Conservation (phyloP, 2,113 vertebrate species). For the Anoplopoma fimbria region DNA sequence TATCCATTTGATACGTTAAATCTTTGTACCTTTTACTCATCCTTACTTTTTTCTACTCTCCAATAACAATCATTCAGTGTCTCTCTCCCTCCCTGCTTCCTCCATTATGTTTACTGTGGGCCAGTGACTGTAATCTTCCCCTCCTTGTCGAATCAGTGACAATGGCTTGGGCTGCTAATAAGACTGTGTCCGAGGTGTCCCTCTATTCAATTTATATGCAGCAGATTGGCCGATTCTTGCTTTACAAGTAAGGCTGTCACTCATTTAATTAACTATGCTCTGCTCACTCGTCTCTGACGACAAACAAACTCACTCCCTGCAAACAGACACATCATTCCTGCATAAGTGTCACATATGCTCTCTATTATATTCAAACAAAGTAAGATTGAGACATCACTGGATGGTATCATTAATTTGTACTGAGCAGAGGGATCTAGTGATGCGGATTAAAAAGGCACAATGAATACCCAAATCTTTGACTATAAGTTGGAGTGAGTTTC, state of each 20-base stretch:
- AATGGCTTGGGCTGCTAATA: constrained; percentile 56
- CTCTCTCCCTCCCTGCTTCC: neutral
- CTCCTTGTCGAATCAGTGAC: constrained; percentile 75
- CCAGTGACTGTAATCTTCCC: constrained; percentile 35
- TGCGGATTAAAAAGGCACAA: neutral
- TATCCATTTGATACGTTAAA: neutral
- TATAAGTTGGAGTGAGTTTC: neutral
- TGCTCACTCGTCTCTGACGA: neutral
- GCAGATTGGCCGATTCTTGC: neutral
- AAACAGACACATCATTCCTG: neutral
- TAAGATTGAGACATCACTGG: neutral
- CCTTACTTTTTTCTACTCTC: neutral
- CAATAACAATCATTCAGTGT: too few species aligned
- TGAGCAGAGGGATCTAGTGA: neutral
- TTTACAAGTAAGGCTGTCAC: neutral
- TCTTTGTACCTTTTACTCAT: neutral
- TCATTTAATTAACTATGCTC: neutral
- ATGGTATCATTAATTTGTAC: constrained; percentile 15
- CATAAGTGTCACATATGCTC: neutral
- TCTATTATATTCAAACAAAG: neutral
- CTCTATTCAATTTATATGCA: neutral
- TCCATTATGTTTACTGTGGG: neutral
- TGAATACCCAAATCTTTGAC: neutral
- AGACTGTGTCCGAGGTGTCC: neutral
- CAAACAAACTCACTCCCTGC: neutral